Conservation (phyloP, 2,797 vertebrate genomes). For the Craterocephalus amniculus region DNA sequence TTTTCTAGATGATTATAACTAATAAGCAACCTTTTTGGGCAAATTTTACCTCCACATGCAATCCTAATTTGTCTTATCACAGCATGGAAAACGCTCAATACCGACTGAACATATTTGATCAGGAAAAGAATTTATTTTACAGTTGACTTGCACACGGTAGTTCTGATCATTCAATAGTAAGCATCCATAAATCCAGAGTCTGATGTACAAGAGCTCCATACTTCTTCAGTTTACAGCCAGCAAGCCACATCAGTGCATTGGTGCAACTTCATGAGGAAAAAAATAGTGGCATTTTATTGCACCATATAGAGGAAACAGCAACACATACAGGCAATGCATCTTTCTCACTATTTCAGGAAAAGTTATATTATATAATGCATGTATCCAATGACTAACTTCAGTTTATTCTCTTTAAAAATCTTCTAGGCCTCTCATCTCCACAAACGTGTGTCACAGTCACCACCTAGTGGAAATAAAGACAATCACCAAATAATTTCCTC, state of each 20-base stretch:
- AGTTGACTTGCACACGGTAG: slow-evolving; percentile 2
- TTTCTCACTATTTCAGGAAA: neutral
- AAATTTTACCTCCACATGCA: neutral
- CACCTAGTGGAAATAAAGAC: slow-evolving; percentile 53
- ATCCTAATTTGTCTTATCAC: neutral
- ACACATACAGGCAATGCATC: neutral
- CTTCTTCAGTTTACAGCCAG: slow-evolving; percentile 48
- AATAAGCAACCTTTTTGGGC: neutral
- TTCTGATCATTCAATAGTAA: slow-evolving; percentile 7
- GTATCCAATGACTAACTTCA: neutral
- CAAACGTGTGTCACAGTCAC: slow-evolving; percentile 43
- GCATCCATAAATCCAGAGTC: slow-evolving; percentile 27
- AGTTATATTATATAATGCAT: neutral
- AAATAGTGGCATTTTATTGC: slow-evolving; percentile 39
- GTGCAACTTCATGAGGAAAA: slow-evolving; percentile 37
- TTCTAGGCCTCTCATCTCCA: neutral
- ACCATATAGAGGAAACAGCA: neutral
- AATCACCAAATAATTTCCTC: neutral
- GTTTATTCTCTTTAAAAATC: neutral
- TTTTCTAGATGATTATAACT: neutral
- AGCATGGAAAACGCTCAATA: neutral
- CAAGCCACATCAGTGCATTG: slow-evolving; percentile 58
- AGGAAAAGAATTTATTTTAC: neutral
- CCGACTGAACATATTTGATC: neutral
- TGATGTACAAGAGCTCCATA: slow-evolving; percentile 35